phyloP scores from a whole-genome alignment of 2,888 invertebrate genomes.

The Panopea generosa region DNA sequence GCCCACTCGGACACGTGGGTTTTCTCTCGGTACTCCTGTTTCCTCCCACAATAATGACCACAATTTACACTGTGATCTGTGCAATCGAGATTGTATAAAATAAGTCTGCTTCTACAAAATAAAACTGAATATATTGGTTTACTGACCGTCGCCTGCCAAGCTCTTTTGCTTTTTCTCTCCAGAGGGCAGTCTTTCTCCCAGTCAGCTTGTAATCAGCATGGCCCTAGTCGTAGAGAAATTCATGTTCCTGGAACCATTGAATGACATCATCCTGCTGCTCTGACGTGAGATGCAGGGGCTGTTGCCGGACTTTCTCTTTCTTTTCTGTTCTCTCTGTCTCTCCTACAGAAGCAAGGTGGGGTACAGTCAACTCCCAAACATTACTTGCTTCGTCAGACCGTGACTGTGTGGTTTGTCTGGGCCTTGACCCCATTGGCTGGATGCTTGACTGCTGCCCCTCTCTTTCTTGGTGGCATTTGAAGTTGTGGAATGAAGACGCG shows the following conservation, averaged over 20 bases:
- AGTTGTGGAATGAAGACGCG: too few species aligned
- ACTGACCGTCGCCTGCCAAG: conserved; percentile 31
- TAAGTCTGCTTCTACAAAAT: too few species aligned
- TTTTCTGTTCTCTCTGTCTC: too few species aligned
- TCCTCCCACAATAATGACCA: too few species aligned
- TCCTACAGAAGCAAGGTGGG: too few species aligned
- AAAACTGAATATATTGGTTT: conserved; percentile 7
- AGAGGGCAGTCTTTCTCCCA: conserved; percentile 37
- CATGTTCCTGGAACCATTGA: too few species aligned
- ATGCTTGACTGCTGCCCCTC: background rate
- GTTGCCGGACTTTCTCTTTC: background rate
- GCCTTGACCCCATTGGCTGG: background rate
- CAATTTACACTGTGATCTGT: too few species aligned
- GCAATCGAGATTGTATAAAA: too few species aligned
- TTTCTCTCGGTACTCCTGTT: too few species aligned
- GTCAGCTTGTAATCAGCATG: conserved; percentile 41
- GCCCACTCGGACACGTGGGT: too few species aligned
- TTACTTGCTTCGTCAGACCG: background rate
- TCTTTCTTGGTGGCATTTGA: background rate
- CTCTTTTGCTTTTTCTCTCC: conserved; percentile 38
- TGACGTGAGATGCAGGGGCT: background rate
- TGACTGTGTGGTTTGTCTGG: background rate
- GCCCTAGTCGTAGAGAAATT: conserved; percentile 36
- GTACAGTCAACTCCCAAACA: too few species aligned
- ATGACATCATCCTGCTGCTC: conserved; percentile 3